Evolutionary conservation across 2,113 vertebrate species (phyloP).

Genomic region (Colaptes auratus): DNA sequence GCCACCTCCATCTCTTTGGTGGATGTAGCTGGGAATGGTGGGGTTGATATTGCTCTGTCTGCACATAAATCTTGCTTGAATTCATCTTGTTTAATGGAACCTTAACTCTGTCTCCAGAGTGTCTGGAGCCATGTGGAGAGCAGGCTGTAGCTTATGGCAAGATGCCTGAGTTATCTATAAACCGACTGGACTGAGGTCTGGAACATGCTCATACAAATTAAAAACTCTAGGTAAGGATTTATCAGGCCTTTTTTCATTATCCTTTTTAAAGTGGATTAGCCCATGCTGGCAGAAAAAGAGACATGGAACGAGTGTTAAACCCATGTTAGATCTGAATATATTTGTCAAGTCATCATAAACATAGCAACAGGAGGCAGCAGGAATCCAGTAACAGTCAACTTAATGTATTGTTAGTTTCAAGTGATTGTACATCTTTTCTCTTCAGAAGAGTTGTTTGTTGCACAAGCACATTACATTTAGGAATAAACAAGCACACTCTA

Average conservation of each 20-base stretch:
- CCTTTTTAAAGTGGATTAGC: constrained; percentile 41
- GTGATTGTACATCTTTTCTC: not conserved
- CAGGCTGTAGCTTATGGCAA: not conserved
- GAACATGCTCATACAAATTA: not conserved
- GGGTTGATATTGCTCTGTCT: not conserved
- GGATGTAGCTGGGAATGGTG: fast-evolving
- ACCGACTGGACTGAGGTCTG: not conserved
- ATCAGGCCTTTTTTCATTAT: constrained; percentile 32
- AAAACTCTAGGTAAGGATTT: constrained; percentile 1
- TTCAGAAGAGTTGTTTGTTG: constrained; percentile 3
- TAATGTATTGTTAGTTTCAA: constrained; percentile 28
- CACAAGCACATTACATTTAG: not conserved
- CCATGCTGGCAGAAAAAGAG: not conserved
- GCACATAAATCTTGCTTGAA: not conserved
- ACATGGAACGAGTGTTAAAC: constrained; percentile 13
- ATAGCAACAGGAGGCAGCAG: constrained; percentile 32
- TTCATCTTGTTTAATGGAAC: not conserved
- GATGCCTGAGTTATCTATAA: not conserved
- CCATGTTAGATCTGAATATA: not conserved
- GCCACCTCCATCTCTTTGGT: not conserved
- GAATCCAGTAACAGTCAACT: not conserved
- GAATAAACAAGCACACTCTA: constrained; percentile 24
- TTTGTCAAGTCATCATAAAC: constrained; percentile 5
- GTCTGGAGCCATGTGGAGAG: not conserved
- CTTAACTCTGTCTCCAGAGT: not conserved